Conservation (phyloP, 2,797 vertebrate species). For the Thunnus albacares region DNA sequence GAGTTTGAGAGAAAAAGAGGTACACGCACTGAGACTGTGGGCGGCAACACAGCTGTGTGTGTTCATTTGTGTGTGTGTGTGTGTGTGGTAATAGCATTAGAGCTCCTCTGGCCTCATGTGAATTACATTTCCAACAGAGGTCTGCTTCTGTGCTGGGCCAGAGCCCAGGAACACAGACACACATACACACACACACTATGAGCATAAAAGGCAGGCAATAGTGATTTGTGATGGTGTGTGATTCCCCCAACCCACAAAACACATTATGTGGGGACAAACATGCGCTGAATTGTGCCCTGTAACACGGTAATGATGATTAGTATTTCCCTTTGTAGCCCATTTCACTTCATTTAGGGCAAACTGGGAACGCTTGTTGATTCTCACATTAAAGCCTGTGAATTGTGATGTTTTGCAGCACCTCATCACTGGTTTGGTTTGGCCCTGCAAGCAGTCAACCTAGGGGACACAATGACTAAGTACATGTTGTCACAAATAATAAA, state of each 20-base stretch:
- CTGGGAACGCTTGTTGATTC: neutral
- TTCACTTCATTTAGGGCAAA: constrained; percentile 42
- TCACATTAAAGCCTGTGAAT: neutral
- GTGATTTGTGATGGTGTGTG: constrained; percentile 55
- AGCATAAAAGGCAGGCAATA: constrained; percentile 38
- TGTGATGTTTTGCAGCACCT: neutral
- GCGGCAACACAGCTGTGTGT: constrained; percentile 69
- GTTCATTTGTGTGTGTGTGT: constrained; percentile 34
- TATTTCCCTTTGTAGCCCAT: constrained; percentile 26
- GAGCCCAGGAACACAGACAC: constrained; percentile 57
- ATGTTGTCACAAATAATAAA: neutral
- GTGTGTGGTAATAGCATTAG: constrained; percentile 79
- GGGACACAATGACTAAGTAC: no score
- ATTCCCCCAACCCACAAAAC: constrained; percentile 47
- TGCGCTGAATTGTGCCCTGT: constrained; percentile 12
- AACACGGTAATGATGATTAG: constrained; percentile 41
- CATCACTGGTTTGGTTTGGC: neutral
- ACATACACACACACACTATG: constrained; percentile 24
- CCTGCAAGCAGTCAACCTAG: no score
- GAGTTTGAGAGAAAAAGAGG: constrained; percentile 36
- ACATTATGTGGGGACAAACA: constrained; percentile 46
- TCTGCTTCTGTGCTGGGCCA: constrained; percentile 80
- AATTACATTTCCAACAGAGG: constrained; percentile 81
- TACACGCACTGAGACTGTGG: constrained; percentile 52
- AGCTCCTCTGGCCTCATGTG: constrained; percentile 77